phyloP scores from a whole-genome alignment of 2,797 vertebrate genomes.

The Danio jaintianensis region DNA sequence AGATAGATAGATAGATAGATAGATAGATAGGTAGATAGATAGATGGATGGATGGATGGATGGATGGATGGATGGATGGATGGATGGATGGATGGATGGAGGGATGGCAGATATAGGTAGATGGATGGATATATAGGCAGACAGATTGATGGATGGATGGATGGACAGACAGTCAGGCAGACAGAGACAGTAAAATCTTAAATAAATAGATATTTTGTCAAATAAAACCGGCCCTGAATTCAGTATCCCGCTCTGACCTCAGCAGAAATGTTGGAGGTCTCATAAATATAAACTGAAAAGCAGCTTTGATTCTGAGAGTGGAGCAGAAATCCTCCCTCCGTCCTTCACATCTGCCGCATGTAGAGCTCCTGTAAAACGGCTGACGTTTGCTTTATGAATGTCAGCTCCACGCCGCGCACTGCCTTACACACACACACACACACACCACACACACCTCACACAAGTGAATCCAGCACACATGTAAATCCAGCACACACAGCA shows the following conservation, averaged over 20 bases:
- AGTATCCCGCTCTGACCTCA: not conserved
- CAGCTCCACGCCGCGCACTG: conserved; percentile 73
- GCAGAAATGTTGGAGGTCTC: conserved; percentile 26
- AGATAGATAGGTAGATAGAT: not conserved
- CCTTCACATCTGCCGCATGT: conserved; percentile 72
- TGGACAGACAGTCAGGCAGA: too few relatives aligned
- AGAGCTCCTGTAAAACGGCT: conserved; percentile 74
- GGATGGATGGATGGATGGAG: too few relatives aligned
- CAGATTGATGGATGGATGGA: not conserved
- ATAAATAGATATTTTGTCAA: too few relatives aligned
- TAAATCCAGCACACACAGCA: conserved; percentile 55
- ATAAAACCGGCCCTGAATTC: not conserved
- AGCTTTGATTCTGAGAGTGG: conserved; percentile 27
- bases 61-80: accelerated
- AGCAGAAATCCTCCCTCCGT: not conserved
- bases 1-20: not conserved
- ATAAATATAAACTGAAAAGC: conserved; percentile 12
- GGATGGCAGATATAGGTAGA: accelerated
- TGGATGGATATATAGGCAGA: not conserved
- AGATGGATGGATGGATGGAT: not conserved
- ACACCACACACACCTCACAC: conserved; percentile 72
- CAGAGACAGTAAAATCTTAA: too few relatives aligned
- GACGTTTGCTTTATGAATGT: conserved; percentile 81
- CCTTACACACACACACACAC: conserved; percentile 67
- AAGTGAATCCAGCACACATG: conserved; percentile 76